phyloP scores from a whole-genome alignment of 1,140 invertebrate genomes.

The Listronotus bonariensis region DNA sequence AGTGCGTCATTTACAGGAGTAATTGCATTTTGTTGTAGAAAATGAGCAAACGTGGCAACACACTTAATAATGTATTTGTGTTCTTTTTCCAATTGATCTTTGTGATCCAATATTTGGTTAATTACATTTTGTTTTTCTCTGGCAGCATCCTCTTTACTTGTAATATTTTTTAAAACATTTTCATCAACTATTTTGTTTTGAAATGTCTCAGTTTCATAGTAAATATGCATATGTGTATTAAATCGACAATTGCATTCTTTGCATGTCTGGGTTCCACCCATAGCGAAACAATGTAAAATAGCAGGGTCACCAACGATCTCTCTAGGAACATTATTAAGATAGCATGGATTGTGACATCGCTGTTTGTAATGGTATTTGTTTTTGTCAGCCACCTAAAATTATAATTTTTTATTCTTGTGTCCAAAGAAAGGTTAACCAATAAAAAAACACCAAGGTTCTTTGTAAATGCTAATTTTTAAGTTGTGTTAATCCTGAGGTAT shows the following conservation, averaged over 20 bases:
- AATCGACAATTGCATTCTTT: slow-evolving; percentile 39
- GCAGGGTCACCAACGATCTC: slow-evolving; percentile 43
- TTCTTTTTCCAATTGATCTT: slow-evolving; percentile 32
- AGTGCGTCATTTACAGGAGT: slow-evolving; percentile 44
- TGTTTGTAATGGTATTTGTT: slow-evolving; percentile 49
- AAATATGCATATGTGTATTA: slow-evolving; percentile 43
- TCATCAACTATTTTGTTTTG: slow-evolving; percentile 35
- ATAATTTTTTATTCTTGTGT: too few relatives aligned
- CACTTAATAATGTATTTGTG: slow-evolving; percentile 34
- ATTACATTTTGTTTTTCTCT: slow-evolving; percentile 28
- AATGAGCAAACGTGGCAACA: slow-evolving; percentile 40
- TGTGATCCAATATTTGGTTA: slow-evolving; percentile 20
- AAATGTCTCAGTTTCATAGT: slow-evolving; percentile 39
- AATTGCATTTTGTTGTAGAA: slow-evolving; percentile 42
- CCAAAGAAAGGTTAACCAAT: too few relatives aligned
- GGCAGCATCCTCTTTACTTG: slow-evolving; percentile 20
- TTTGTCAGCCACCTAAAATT: slow-evolving; percentile 42
- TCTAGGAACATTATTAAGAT: slow-evolving; percentile 40
- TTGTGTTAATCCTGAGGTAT: too few relatives aligned
- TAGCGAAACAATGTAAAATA: slow-evolving; percentile 43
- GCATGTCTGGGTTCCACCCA: slow-evolving; percentile 38
- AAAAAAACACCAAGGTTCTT: too few relatives aligned
- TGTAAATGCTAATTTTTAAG: too few relatives aligned
- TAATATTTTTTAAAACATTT: slow-evolving; percentile 34
- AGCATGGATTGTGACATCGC: slow-evolving; percentile 47